phyloP scores from a whole-genome alignment of 2,797 vertebrate species.

The Eremophila alpestris region DNA sequence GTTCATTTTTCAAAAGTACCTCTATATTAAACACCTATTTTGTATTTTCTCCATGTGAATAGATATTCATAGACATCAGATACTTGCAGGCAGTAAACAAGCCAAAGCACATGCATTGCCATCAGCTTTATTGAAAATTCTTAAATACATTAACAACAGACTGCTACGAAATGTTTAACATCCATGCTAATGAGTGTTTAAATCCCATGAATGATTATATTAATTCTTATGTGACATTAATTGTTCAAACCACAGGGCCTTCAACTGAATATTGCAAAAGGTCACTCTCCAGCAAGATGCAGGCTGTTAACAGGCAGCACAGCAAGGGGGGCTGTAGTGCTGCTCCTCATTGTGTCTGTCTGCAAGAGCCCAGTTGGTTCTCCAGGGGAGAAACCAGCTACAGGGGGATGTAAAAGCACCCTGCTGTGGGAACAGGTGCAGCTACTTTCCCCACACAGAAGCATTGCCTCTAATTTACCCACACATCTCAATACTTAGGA shows the following conservation, averaged over 20 bases:
- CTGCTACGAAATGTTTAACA: slow-evolving; percentile 21
- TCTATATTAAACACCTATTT: background rate
- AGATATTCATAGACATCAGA: background rate
- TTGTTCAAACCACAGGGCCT: background rate
- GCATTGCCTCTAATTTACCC: background rate
- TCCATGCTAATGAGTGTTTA: background rate
- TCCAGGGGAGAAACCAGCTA: background rate
- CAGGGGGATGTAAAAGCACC: background rate
- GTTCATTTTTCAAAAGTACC: background rate
- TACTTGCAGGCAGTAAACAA: background rate
- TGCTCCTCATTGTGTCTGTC: background rate
- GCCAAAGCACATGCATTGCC: background rate
- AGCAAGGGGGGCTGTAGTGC: background rate
- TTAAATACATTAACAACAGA: slow-evolving; percentile 7
- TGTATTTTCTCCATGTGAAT: background rate
- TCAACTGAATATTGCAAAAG: background rate
- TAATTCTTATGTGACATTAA: background rate
- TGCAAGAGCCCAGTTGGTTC: background rate
- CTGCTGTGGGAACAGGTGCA: background rate
- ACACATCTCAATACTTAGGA: background rate
- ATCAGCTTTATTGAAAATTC: slow-evolving; percentile 37
- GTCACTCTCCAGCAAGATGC: background rate
- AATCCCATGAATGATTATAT: background rate
- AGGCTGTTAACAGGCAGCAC: background rate
- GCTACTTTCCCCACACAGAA: background rate